Percentiles rank a stretch among this genome's conserved stretches.
Evolutionary conservation across 1,140 invertebrate genomes (phyloP).

Genomic region (Macrosteles quadrilineatus): DNA sequence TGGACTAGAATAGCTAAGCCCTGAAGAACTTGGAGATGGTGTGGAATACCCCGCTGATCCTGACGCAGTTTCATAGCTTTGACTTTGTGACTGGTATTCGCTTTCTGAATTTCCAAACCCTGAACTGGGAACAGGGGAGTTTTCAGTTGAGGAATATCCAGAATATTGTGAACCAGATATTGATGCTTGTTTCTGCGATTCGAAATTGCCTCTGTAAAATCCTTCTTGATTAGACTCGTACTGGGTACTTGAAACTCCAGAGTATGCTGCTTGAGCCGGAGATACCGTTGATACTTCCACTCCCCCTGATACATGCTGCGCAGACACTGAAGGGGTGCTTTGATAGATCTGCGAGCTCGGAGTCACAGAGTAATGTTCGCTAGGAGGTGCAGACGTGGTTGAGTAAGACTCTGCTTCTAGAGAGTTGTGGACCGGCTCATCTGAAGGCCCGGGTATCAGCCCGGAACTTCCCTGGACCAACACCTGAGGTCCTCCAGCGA

Average conservation of each 20-base stretch:
- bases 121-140: not conserved
- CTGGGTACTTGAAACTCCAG: not conserved
- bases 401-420: conserved; percentile 14
- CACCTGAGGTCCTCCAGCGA: conserved; percentile 10
- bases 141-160: conserved; percentile 3
- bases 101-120: not conserved
- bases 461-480: not conserved
- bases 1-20: not conserved
- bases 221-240: not conserved
- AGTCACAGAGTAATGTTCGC: not conserved
- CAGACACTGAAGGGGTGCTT: not conserved
- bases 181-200: not conserved
- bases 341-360: conserved; percentile 5
- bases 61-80: not conserved
- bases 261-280: not conserved
- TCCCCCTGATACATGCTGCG: not conserved
- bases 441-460: conserved; percentile 14
- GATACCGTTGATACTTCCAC: conserved; percentile 11
- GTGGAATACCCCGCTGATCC: not conserved
- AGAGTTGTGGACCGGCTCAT: not conserved
- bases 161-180: not conserved
- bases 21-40: not conserved
- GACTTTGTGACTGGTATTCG: not conserved
- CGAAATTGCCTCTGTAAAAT: not conserved
- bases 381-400: not conserved